Evolutionary conservation across 2,797 vertebrate genomes (phyloP), one percentile per base, ranked within the genome.

Genomic region (Argentina silus): DNA sequence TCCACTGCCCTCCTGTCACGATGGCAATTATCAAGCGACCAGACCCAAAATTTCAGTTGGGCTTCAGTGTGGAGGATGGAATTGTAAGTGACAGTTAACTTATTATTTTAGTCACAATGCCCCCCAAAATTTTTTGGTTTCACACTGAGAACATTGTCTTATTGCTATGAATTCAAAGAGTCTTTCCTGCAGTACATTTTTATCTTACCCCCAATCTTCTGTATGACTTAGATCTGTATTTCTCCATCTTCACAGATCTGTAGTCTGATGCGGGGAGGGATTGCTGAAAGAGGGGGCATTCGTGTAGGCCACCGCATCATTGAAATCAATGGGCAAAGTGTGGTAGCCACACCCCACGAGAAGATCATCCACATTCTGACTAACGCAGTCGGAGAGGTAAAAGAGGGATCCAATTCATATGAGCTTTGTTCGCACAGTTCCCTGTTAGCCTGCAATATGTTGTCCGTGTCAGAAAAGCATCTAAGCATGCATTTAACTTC

Each of bases 241-340:
- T 19, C 21, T 45, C 15, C 47, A 21, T 55, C 14, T 42, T 51
- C 42, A 2, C 87, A 99, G 98, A 98, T 99, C 86, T 99, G 96
- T 90, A 99, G 97, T 85, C 93, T 99, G 66, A 97, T 99, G 92
- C 95, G 97, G 0, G 98, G 98, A 0, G 97, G 98, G 27, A 98
- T 99, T 0, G 97, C 98, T 0, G 97, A 99, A 85, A 93, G 95
- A 6, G 97, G 98, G 0, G 98, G 97, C 10, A 94, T 99, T 75
- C 95, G 97, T 0, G 97, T 99, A 3, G 98, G 98, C 0, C 98
- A 99, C 80, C 95, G 96, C 69, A 99, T 99, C 90, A 99, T 99
- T 0, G 98, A 99, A 89, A 97, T 99, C 92, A 98, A 99, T 0
- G 97, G 95, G 43, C 97, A 98, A 86, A 99, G 97, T 0, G 97